These are phyloP conservation scores for Aphidius colemani DNA, from an alignment of 2,888 invertebrate genomes.

Conservation along the genomic window DNA sequence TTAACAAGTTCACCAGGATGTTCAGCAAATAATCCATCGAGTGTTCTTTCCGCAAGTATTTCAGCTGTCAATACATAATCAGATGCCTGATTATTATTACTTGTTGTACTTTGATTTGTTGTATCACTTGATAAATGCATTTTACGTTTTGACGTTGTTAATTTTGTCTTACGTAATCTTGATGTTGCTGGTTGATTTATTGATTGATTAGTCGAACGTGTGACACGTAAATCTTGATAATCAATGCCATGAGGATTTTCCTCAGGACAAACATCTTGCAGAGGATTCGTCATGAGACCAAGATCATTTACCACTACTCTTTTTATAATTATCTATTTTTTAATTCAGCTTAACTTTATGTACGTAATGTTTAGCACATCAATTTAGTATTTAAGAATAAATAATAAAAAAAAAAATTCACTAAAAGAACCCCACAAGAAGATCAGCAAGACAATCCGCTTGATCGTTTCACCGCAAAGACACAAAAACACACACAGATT, in stretches of 20 bases:
- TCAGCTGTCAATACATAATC: constrained; percentile 78
- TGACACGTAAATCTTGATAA: constrained; percentile 48
- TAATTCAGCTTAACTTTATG: neutral
- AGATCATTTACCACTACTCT: constrained; percentile 37
- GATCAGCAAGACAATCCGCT: constrained; percentile 10
- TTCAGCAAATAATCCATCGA: constrained; percentile 84
- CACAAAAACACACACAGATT: too few species aligned
- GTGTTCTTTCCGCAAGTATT: constrained; percentile 79
- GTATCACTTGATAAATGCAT: constrained; percentile 85
- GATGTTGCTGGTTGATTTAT: constrained; percentile 40
- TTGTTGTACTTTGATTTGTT: constrained; percentile 55
- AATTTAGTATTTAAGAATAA: neutral
- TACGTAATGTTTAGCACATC: neutral
- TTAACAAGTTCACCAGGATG: constrained; percentile 91
- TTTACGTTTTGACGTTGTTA: constrained; percentile 54
- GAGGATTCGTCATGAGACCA: constrained; percentile 57
- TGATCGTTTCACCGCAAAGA: neutral
- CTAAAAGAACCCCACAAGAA: neutral
- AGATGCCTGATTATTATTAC: constrained; percentile 54
- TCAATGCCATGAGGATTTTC: constrained; percentile 55
- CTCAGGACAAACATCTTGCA: constrained; percentile 56
- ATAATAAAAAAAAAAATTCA: neutral
- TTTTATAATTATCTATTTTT: constrained; percentile 24
- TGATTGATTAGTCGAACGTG: constrained; percentile 43
- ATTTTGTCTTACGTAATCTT: constrained; percentile 48